Evolutionary conservation across 2,113 vertebrate species (phyloP), one percentile per base, ranked within the genome.

Genomic region (Recurvirostra avosetta): DNA sequence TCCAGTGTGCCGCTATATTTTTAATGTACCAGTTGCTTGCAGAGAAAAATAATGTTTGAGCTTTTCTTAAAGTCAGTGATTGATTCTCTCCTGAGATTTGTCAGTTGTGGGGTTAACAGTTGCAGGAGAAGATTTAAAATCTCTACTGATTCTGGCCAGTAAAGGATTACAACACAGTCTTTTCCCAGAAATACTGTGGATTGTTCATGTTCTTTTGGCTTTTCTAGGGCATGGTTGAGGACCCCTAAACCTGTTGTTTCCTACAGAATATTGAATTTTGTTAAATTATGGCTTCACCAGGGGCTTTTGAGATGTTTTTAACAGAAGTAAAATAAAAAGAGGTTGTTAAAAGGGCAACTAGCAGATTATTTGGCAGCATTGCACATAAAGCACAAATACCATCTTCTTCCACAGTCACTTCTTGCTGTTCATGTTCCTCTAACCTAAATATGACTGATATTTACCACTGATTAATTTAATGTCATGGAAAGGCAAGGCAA

Each of bases 291-390:
- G 59, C 75, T 95, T 94, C 75, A 83, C 34, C 1, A 12, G 63
- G 34, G 72, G 68, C 76, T 94, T 96, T 81, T 65, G 67, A 88
- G 47, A 59, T 96, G 92, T 89, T 97, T 95, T 94, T 96, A 95
- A 75, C 27, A 86, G 56, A 50, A 52, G 15, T 17, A 32, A 85
- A 97, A 88, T 71, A 83, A 95, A 96, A 93, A 86, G 18, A 59
- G 67, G 61, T 95, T 80, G 81, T 88, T 92, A 79, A 92, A 88
- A 97, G 86, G 74, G 49, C 76, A 92, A 32, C 45, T 67, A 65
- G 45, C 43, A 72, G 68, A 40, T 61, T 15, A 47, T 87, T 67
- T 94, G 84, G 74, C 74, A 94, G 73, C 78, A 50, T 50, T 50
- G 49, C 49, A 68, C 2, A 2, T 21, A 59, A 90, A 76, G 29